A percentile compares a stretch with the other conserved stretches of the same genome.
Evolutionary conservation across 2,113 vertebrate species (phyloP).

Genomic region (Poeciliopsis prolifica): DNA sequence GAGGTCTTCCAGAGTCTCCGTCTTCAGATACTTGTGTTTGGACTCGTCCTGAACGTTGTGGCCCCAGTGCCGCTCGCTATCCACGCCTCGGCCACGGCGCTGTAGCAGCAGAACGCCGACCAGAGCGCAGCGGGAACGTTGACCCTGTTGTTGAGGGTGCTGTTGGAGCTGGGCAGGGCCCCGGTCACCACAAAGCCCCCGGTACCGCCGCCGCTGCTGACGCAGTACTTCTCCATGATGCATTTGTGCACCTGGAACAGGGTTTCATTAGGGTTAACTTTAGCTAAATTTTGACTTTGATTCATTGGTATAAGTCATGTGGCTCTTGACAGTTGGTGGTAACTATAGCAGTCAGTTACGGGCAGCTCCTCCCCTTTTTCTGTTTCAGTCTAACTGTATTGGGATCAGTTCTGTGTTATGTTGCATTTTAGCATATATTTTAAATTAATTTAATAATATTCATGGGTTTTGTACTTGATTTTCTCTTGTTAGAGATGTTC

Average conservation of each 20-base stretch:
- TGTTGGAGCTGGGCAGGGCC: constrained; percentile 4
- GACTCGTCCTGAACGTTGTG: constrained; percentile 14
- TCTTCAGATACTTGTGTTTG: constrained; percentile 7
- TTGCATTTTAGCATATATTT: too few species aligned
- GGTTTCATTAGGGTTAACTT: too few species aligned
- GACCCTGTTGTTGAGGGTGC: not conserved
- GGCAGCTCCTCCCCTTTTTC: too few species aligned
- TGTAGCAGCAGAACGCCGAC: constrained; percentile 57
- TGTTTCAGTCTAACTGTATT: too few species aligned
- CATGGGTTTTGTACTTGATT: too few species aligned
- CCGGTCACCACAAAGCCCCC: constrained; percentile 31
- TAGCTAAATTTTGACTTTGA: too few species aligned
- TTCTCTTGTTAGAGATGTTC: too few species aligned
- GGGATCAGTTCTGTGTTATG: too few species aligned
- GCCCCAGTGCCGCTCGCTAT: constrained; percentile 15
- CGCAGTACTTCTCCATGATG: constrained; percentile 34
- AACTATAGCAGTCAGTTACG: too few species aligned
- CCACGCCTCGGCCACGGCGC: not conserved
- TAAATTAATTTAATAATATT: too few species aligned
- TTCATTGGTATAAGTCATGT: too few species aligned
- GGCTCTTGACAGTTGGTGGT: too few species aligned
- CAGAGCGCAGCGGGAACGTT: constrained; percentile 45
- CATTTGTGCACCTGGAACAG: constrained; percentile 7
- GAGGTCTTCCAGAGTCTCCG: constrained; percentile 17
- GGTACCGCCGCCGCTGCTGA: not conserved